phyloP scores from a whole-genome alignment of 1,140 invertebrate species.

The Cryptotermes secundus region DNA sequence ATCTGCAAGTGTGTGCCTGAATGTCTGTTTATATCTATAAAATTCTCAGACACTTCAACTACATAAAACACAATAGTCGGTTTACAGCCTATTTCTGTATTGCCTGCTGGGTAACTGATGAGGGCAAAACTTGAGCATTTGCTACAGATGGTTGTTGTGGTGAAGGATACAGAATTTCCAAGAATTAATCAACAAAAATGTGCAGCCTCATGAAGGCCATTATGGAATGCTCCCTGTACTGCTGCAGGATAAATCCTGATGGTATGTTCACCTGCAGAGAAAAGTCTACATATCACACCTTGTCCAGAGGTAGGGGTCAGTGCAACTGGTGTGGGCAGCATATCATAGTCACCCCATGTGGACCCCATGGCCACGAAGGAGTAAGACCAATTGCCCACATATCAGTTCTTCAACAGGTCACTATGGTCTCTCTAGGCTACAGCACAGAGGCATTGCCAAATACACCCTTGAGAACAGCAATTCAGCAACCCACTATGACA shows the following conservation, averaged over 20 bases:
- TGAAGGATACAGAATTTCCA: constrained; percentile 69
- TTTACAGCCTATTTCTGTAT: no score
- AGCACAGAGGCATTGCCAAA: constrained; percentile 90
- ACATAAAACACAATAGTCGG: no score
- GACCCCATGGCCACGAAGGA: constrained; percentile 97
- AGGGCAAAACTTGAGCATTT: constrained; percentile 35
- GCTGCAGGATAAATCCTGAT: constrained; percentile 98
- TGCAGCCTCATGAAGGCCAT: constrained; percentile 90
- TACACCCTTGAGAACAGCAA: constrained; percentile 89
- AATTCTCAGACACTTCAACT: no score
- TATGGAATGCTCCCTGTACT: constrained; percentile 95
- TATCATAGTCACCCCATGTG: constrained; percentile 94
- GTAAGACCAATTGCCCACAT: constrained; percentile 95
- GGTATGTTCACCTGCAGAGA: constrained; percentile 97
- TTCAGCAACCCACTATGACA: constrained; percentile 93
- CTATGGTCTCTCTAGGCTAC: constrained; percentile 91
- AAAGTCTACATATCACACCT: constrained; percentile 74
- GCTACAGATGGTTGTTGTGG: constrained; percentile 41
- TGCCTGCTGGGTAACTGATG: neutral
- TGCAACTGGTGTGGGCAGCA: constrained; percentile 88
- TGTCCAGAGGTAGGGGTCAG: constrained; percentile 44
- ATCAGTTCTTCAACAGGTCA: constrained; percentile 95
- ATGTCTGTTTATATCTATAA: no score
- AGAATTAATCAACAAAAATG: constrained; percentile 82
- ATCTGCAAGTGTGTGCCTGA: no score